Evolutionary conservation across 2,797 vertebrate species (phyloP).

Genomic region (Tangara arthus): DNA sequence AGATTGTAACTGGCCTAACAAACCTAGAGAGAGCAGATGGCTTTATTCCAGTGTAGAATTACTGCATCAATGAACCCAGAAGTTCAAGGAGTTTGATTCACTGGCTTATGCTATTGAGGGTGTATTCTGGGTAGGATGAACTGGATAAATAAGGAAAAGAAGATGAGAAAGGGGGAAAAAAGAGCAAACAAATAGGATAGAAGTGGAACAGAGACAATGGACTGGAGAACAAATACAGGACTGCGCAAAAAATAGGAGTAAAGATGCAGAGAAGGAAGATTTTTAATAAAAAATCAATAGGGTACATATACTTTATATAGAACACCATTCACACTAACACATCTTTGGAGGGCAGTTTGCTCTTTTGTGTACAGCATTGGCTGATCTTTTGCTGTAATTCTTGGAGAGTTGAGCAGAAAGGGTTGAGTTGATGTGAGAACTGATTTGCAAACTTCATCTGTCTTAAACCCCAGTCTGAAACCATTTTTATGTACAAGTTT

Average conservation of each 20-base stretch:
- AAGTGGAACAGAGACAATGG: background rate
- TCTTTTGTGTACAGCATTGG: background rate
- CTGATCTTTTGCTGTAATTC: background rate
- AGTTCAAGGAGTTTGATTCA: conserved; percentile 27
- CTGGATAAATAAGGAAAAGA: conserved; percentile 28
- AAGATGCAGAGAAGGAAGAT: conserved; percentile 32
- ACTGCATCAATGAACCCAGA: background rate
- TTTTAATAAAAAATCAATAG: conserved; percentile 64
- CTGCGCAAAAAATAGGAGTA: conserved; percentile 1
- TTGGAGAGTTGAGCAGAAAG: background rate
- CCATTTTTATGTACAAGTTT: background rate
- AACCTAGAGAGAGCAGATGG: background rate
- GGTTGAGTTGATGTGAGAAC: background rate
- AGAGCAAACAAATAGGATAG: conserved; percentile 7
- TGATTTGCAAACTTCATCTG: background rate
- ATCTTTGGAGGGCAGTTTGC: conserved; percentile 22
- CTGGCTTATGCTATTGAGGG: background rate
- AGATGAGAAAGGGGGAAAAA: background rate
- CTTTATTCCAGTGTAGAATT: background rate
- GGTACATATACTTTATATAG: conserved; percentile 53
- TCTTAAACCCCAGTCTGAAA: background rate
- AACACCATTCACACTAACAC: conserved; percentile 10
- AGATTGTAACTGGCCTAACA: background rate
- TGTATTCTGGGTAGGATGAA: background rate
- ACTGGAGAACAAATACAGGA: conserved; percentile 34